Evolutionary conservation across 2,888 invertebrate genomes (phyloP).

Genomic region (Patella ulyssiponensis): DNA sequence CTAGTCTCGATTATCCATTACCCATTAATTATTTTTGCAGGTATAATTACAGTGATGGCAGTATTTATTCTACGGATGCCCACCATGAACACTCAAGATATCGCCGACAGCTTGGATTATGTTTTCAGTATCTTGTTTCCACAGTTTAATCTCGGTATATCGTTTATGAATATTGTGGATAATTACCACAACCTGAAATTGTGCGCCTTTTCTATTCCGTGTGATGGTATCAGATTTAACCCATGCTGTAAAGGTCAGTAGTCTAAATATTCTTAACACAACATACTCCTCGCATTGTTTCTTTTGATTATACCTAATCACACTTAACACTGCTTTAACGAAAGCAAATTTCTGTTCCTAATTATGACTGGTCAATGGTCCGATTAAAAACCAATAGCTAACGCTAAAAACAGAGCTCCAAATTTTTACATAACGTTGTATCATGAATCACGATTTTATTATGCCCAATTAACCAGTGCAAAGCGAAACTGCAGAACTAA

Average conservation of each 20-base stretch:
- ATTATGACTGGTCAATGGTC: no score
- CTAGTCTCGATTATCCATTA: not conserved
- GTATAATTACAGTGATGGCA: slow-evolving; percentile 81
- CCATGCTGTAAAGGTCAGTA: slow-evolving; percentile 51
- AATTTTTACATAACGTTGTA: no score
- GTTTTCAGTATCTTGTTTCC: slow-evolving; percentile 80
- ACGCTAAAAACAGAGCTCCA: no score
- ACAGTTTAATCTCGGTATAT: slow-evolving; percentile 77
- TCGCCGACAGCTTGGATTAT: slow-evolving; percentile 78
- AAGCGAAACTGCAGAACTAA: no score
- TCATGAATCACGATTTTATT: no score
- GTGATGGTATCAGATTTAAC: slow-evolving; percentile 25
- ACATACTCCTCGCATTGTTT: no score
- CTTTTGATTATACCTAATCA: no score
- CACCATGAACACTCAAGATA: slow-evolving; percentile 76
- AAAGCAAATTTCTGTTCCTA: no score
- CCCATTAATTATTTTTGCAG: slow-evolving; percentile 73
- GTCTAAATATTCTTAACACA: not conserved
- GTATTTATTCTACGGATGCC: slow-evolving; percentile 80
- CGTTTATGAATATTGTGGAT: slow-evolving; percentile 71
- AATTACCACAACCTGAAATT: slow-evolving; percentile 70
- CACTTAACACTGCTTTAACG: no score
- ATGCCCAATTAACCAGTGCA: no score
- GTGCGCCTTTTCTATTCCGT: slow-evolving; percentile 57
- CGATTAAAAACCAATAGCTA: no score